Evolutionary conservation across 1,140 invertebrate genomes (phyloP).

Genomic region (Pogonomyrmex barbatus): DNA sequence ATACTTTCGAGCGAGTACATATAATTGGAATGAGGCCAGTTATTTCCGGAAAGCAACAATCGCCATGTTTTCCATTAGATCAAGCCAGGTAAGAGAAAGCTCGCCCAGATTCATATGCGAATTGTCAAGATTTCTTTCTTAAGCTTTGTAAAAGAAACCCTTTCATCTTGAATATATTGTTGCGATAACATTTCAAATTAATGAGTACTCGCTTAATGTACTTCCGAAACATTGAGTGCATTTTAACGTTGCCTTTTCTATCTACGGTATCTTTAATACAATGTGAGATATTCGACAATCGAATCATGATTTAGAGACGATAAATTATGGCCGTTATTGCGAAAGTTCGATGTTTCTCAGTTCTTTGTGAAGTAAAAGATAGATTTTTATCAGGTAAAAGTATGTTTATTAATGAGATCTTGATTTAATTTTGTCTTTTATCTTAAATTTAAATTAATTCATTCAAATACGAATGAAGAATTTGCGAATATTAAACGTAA

Average conservation of each 20-base stretch:
- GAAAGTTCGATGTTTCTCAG: neutral
- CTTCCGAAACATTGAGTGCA: neutral
- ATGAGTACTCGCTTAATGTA: constrained; percentile 10
- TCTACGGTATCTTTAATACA: neutral
- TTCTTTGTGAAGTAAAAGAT: neutral
- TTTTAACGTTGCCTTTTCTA: neutral
- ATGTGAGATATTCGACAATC: neutral
- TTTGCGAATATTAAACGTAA: neutral
- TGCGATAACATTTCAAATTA: constrained; percentile 18
- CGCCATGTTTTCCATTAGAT: constrained; percentile 18
- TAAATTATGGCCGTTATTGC: neutral
- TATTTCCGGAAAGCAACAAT: constrained; percentile 46
- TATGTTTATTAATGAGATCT: neutral
- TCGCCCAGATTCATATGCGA: neutral
- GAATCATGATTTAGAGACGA: neutral
- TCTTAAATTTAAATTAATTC: neutral
- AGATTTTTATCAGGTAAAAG: neutral
- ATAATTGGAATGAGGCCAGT: constrained; percentile 45
- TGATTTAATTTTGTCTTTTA: neutral
- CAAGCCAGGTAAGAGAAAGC: constrained; percentile 23
- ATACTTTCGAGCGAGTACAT: constrained; percentile 31
- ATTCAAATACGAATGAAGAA: neutral
- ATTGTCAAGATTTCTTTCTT: constrained; percentile 15
- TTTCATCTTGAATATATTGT: constrained; percentile 9
- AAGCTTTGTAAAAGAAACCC: constrained; percentile 4